phyloP scores from a whole-genome alignment of 1,140 invertebrate species.

The Neodiprion pinetum region DNA sequence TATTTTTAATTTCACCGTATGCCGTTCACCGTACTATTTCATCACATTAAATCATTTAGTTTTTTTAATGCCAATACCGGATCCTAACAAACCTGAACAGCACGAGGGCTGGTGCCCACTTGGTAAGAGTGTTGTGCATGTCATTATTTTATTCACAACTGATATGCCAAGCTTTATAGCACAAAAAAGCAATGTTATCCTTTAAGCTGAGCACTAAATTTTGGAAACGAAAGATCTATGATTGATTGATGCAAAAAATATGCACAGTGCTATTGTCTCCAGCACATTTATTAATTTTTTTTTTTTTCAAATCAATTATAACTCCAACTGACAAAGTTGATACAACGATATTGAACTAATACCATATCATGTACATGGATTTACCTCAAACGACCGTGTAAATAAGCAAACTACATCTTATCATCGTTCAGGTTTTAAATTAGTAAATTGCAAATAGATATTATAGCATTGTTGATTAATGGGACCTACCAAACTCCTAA shows the following conservation, averaged over 20 bases:
- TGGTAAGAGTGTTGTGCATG: constrained; percentile 66
- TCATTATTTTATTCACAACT: constrained; percentile 32
- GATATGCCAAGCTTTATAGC: constrained; percentile 13
- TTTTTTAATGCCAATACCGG: constrained; percentile 77
- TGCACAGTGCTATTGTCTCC: constrained; percentile 36
- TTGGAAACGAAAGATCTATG: constrained; percentile 45
- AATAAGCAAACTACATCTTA: not conserved
- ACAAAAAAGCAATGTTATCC: not conserved
- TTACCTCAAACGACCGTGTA: not conserved
- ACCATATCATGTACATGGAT: not conserved
- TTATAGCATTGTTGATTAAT: not conserved
- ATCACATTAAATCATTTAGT: constrained; percentile 70
- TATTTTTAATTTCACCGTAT: not conserved
- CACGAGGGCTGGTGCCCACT: constrained; percentile 87
- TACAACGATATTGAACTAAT: no score
- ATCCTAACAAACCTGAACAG: constrained; percentile 84
- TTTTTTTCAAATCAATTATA: constrained; percentile 13
- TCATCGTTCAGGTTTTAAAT: not conserved
- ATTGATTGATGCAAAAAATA: constrained; percentile 51
- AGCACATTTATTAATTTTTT: not conserved
- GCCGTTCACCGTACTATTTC: constrained; percentile 11
- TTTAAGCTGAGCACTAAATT: constrained; percentile 22
- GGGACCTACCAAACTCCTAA: not conserved
- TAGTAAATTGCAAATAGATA: not conserved
- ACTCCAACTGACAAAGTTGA: not conserved